phyloP scores from a whole-genome alignment of 2,797 vertebrate species.

The Coracias cyanogaster region DNA sequence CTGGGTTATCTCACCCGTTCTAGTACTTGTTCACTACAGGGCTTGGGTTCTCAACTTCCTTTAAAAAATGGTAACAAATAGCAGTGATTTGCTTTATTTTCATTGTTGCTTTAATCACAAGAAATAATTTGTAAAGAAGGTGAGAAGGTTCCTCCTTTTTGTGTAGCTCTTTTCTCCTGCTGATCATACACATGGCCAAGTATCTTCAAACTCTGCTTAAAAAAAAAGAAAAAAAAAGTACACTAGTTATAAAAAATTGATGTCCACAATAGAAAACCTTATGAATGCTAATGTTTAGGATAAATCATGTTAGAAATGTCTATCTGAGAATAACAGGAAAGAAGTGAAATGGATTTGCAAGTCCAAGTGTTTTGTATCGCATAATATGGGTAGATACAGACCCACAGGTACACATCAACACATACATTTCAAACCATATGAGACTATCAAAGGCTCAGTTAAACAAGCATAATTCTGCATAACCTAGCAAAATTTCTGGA shows the following conservation, averaged over 20 bases:
- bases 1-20: background rate
- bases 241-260: background rate
- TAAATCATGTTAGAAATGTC: background rate
- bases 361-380: background rate
- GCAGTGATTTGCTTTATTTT: background rate
- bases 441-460: background rate
- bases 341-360: background rate
- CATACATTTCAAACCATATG: background rate
- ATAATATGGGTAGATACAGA: background rate
- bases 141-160: background rate
- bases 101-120: background rate
- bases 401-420: background rate
- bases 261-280: background rate
- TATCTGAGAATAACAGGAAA: background rate
- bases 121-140: background rate
- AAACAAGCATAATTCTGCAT: background rate
- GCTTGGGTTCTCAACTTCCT: background rate
- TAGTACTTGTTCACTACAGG: background rate
- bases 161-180: background rate
- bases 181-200: background rate
- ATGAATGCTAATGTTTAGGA: background rate
- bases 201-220: background rate
- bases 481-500: background rate
- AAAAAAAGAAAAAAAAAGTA: background rate
- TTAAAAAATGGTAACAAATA: background rate